A percentile compares a stretch with the other conserved stretches of the same genome.
Conservation (phyloP, 2,113 vertebrate genomes). For the Mesembrinibis cayennensis region DNA sequence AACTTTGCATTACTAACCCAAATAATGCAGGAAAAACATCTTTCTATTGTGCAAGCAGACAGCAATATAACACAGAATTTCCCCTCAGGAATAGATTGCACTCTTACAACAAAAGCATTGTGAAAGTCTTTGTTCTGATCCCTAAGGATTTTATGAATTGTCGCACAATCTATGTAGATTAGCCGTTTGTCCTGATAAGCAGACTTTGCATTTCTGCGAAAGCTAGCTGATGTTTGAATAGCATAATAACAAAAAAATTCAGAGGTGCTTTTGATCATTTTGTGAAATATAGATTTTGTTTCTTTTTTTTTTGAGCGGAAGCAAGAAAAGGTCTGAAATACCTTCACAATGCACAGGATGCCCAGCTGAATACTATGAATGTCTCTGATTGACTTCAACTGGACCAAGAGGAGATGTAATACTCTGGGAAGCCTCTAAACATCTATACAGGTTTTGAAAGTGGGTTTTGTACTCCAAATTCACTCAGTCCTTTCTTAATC, state of each 20-base stretch:
- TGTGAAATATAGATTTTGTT: background rate
- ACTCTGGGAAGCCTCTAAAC: background rate
- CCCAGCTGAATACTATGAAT: background rate
- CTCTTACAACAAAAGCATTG: constrained; percentile 11
- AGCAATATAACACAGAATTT: constrained; percentile 35
- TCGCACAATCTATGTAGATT: constrained; percentile 15
- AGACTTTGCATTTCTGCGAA: background rate
- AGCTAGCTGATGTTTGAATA: background rate
- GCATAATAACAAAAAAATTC: background rate
- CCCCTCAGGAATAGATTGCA: background rate
- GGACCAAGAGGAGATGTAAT: background rate
- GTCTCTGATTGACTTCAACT: background rate
- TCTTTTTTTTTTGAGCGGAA: background rate
- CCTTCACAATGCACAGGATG: background rate
- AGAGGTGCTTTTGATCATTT: background rate
- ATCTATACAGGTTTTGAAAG: background rate
- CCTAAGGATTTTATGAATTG: constrained; percentile 27
- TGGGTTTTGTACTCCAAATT: background rate
- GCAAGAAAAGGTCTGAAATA: background rate
- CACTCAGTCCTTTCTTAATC: background rate
- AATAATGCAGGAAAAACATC: constrained; percentile 49
- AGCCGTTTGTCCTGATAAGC: background rate
- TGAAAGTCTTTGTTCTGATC: constrained; percentile 53
- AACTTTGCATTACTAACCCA: constrained; percentile 45
- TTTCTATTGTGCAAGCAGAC: constrained; percentile 50